A percentile compares a stretch with the other conserved stretches of the same genome.
Evolutionary conservation across 2,888 invertebrate genomes (phyloP).

Genomic region (Lasioglossum pauxillum): DNA sequence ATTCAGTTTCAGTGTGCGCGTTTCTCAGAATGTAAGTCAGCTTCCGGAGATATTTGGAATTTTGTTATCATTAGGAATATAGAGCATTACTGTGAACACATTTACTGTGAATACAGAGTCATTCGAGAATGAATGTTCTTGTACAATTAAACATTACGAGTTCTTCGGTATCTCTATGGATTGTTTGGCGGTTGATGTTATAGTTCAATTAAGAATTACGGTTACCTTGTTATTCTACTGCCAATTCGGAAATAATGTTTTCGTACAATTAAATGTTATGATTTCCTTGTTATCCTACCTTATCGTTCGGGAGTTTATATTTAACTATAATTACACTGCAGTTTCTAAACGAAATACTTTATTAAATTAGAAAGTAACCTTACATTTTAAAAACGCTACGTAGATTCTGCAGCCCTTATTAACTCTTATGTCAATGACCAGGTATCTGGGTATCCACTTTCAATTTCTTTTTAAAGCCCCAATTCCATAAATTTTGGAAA

Average conservation of each 20-base stretch:
- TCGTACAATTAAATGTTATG: not conserved
- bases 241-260: not conserved
- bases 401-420: too few species aligned
- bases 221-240: not conserved
- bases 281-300: not conserved
- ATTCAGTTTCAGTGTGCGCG: not conserved
- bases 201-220: not conserved
- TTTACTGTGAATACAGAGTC: not conserved
- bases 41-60: not conserved
- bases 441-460: too few species aligned
- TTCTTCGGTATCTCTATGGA: not conserved
- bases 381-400: too few species aligned
- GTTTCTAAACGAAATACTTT: not conserved
- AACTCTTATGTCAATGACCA: too few species aligned
- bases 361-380: too few species aligned
- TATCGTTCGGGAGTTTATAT: not conserved
- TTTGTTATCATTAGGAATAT: not conserved
- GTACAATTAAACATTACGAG: not conserved
- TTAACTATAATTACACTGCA: not conserved
- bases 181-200: not conserved
- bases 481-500: not conserved
- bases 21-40: not conserved
- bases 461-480: too few species aligned
- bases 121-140: not conserved
- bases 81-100: not conserved